A percentile compares a stretch with the other conserved stretches of the same genome.
Conservation (phyloP, 1,140 invertebrate genomes). For the Atta cephalotes region DNA sequence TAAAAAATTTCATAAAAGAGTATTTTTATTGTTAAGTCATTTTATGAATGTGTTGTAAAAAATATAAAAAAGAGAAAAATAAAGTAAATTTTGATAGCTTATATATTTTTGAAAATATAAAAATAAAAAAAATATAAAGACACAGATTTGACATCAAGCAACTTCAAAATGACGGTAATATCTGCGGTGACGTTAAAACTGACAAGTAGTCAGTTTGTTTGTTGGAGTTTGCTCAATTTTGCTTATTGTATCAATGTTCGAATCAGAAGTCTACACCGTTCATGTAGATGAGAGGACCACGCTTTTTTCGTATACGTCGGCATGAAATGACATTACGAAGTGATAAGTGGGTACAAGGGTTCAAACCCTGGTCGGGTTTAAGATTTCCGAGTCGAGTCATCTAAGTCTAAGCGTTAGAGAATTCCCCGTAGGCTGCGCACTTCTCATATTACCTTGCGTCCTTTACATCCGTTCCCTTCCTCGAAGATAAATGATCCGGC, state of each 20-base stretch:
- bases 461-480: constrained; percentile 58
- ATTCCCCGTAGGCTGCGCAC: constrained; percentile 42
- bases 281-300: background rate
- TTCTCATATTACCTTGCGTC: constrained; percentile 67
- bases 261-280: background rate
- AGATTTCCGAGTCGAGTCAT: constrained; percentile 65
- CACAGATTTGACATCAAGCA: too few species aligned
- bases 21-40: background rate
- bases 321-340: constrained; percentile 50
- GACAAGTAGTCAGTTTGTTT: too few species aligned
- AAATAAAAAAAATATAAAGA: too few species aligned
- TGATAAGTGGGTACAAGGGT: constrained; percentile 67
- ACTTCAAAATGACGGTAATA: too few species aligned
- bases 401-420: constrained; percentile 59
- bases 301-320: background rate
- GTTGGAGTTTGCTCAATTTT: background rate
- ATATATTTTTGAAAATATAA: too few species aligned
- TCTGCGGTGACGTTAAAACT: too few species aligned
- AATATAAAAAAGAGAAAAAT: background rate
- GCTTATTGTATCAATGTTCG: background rate
- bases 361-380: constrained; percentile 70
- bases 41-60: background rate
- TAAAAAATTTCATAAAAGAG: background rate
- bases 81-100: background rate
- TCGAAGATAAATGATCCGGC: constrained; percentile 76